phyloP scores from a whole-genome alignment of 2,888 invertebrate genomes.

The Andrena flavipes region DNA sequence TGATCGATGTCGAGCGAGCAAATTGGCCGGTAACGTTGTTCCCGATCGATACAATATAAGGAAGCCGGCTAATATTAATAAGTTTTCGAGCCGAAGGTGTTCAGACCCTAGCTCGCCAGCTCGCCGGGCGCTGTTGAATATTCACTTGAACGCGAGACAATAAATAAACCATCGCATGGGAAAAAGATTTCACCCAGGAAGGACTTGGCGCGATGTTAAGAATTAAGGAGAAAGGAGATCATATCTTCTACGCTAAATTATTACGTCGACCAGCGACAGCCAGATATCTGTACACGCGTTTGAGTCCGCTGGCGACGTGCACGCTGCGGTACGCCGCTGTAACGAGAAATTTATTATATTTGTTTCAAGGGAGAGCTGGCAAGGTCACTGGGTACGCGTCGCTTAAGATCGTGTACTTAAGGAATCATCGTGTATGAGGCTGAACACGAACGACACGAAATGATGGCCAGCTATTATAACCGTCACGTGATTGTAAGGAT shows the following conservation, averaged over 20 bases:
- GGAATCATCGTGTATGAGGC: background rate
- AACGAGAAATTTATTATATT: too few relatives aligned
- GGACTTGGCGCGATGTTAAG: slow-evolving; percentile 12
- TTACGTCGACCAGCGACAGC: background rate
- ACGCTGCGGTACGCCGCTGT: background rate
- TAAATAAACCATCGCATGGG: background rate
- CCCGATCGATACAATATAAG: slow-evolving; percentile 15
- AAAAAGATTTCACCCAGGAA: slow-evolving; percentile 7
- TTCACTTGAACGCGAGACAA: background rate
- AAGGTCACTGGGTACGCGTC: background rate
- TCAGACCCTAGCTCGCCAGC: background rate
- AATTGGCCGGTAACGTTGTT: slow-evolving; percentile 22
- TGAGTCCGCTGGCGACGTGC: background rate
- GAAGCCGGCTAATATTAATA: slow-evolving; percentile 27
- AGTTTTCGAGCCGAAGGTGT: background rate
- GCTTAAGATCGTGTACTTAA: background rate
- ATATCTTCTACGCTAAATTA: slow-evolving; percentile 13
- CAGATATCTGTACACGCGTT: background rate
- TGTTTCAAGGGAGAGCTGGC: too few relatives aligned
- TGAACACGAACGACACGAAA: slow-evolving; percentile 13
- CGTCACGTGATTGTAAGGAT: slow-evolving; percentile 62
- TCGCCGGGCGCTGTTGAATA: background rate
- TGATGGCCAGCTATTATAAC: slow-evolving; percentile 26
- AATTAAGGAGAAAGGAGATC: slow-evolving; percentile 2
- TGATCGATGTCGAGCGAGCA: slow-evolving; percentile 50